Evolutionary conservation across 2,888 invertebrate species (phyloP).

Genomic region (Thumatha senex): DNA sequence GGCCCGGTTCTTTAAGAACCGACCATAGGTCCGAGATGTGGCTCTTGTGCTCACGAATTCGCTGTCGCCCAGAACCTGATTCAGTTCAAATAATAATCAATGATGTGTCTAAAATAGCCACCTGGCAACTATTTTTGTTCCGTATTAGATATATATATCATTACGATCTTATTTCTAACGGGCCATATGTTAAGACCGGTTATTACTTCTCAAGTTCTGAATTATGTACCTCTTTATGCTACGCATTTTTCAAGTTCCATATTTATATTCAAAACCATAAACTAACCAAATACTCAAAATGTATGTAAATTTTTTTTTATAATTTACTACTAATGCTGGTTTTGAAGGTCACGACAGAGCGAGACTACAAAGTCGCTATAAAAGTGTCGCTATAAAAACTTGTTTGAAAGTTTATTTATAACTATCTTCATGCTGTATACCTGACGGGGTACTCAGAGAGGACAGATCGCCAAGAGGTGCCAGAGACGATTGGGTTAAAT

Average conservation of each 20-base stretch:
- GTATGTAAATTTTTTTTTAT: background rate
- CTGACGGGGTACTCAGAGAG: no score
- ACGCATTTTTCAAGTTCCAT: background rate
- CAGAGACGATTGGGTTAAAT: no score
- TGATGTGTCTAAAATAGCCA: background rate
- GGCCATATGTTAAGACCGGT: background rate
- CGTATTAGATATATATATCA: background rate
- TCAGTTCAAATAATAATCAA: no score
- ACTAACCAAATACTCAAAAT: background rate
- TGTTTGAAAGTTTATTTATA: no score
- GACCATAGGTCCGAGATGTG: no score
- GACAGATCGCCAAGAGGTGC: no score
- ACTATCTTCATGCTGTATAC: no score
- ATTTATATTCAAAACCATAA: background rate
- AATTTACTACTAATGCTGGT: background rate
- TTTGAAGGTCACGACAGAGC: slow-evolving; percentile 1
- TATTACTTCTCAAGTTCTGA: background rate
- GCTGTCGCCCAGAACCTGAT: no score
- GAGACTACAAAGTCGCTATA: background rate
- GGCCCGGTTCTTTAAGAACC: no score
- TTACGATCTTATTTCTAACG: no score
- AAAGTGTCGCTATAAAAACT: background rate
- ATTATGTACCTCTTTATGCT: background rate
- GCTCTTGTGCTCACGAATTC: no score
- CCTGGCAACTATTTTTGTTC: background rate